Conservation (phyloP, 2,797 vertebrate species). For the Aselliscus stoliczkanus region DNA sequence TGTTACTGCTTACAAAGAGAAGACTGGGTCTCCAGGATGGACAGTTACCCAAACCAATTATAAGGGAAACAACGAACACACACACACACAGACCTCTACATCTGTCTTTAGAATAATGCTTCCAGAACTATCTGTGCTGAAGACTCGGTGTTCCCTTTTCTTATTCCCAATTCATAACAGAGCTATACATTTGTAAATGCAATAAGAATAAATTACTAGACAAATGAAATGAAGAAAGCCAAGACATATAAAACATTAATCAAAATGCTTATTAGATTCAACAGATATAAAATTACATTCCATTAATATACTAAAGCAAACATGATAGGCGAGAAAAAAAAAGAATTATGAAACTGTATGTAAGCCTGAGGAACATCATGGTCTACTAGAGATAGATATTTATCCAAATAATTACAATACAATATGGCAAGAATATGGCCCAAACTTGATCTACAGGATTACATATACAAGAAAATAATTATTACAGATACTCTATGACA, state of each 20-base stretch:
- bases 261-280: background rate
- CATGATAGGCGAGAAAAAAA: background rate
- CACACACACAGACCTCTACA: background rate
- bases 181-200: background rate
- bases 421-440: background rate
- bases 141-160: background rate
- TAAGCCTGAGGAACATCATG: background rate
- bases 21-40: background rate
- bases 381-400: background rate
- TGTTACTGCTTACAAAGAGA: background rate
- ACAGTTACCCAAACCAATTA: background rate
- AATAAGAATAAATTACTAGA: background rate
- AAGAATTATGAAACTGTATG: background rate
- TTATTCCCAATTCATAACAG: background rate
- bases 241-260: background rate
- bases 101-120: background rate
- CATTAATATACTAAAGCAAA: background rate
- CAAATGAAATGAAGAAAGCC: background rate
- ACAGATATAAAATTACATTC: background rate
- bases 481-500: background rate
- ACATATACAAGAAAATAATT: background rate
- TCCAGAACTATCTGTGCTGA: background rate
- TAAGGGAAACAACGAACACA: background rate
- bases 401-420: background rate
- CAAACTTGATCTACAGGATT: background rate